A percentile compares a stretch with the other conserved stretches of the same genome.
Evolutionary conservation across 1,140 invertebrate genomes (phyloP).

Genomic region (Drosophila lini): DNA sequence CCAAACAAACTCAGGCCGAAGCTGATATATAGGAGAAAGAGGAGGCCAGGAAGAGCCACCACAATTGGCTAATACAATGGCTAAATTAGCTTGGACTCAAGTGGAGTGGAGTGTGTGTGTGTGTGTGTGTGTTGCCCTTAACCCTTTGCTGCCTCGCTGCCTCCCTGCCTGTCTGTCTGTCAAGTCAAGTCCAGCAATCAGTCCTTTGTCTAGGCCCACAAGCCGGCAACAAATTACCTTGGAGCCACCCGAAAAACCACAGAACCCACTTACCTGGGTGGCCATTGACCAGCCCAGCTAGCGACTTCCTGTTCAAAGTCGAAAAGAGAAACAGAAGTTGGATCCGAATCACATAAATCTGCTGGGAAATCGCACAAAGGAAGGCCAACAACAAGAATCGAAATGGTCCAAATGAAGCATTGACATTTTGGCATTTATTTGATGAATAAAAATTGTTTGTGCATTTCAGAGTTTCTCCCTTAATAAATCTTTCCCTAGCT

Average conservation of each 20-base stretch:
- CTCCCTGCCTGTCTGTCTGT: neutral
- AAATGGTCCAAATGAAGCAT: slow-evolving; percentile 15
- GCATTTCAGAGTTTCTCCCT: neutral
- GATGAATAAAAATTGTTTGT: slow-evolving; percentile 41
- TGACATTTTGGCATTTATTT: slow-evolving; percentile 58
- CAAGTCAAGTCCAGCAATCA: slow-evolving; percentile 35
- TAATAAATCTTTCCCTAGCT: neutral
- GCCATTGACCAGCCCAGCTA: slow-evolving; percentile 8
- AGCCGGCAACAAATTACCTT: slow-evolving; percentile 66
- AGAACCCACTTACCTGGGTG: slow-evolving; percentile 40
- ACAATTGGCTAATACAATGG: slow-evolving; percentile 70
- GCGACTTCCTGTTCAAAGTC: slow-evolving; percentile 49
- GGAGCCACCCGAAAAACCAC: slow-evolving; percentile 50
- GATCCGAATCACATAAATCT: slow-evolving; percentile 16
- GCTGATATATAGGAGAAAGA: slow-evolving; percentile 15
- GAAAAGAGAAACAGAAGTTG: slow-evolving; percentile 23
- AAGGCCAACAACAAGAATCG: slow-evolving; percentile 1
- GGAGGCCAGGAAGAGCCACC: slow-evolving; percentile 23
- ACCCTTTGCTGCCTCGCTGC: slow-evolving; percentile 37
- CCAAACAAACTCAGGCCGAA: slow-evolving; percentile 67
- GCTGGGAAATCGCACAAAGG: slow-evolving; percentile 13
- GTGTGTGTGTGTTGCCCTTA: slow-evolving; percentile 31
- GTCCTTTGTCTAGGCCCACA: slow-evolving; percentile 48
- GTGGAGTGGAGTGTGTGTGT: slow-evolving; percentile 6
- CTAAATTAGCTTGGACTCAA: slow-evolving; percentile 65